Percentiles rank a stretch among this genome's conserved stretches.
Evolutionary conservation across 2,888 invertebrate genomes (phyloP).

Genomic region (Stenodema calcarata): DNA sequence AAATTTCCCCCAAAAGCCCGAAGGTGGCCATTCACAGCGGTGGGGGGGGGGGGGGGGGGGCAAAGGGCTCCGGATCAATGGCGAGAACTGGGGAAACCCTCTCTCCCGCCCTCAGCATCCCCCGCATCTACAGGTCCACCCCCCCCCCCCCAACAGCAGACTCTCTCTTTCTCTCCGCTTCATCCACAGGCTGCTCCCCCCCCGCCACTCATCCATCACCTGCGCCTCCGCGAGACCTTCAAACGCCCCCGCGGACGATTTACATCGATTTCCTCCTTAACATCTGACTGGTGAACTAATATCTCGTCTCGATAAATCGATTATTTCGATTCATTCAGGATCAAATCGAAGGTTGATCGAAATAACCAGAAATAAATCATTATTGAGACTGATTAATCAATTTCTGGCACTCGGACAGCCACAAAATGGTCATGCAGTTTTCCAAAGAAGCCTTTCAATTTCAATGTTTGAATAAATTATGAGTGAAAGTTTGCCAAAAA

Average conservation of each 20-base stretch:
- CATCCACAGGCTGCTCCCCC: not conserved
- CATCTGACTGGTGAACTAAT: too few species aligned
- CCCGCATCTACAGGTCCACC: not conserved
- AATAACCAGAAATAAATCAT: too few species aligned
- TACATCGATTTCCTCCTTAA: not conserved
- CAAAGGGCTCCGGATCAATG: slow-evolving; percentile 43
- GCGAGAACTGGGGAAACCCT: not conserved
- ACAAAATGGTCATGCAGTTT: too few species aligned
- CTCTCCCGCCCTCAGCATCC: not conserved
- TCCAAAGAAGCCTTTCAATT: too few species aligned
- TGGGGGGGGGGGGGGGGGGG: too few species aligned
- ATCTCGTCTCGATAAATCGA: not conserved
- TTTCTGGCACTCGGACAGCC: too few species aligned
- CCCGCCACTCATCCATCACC: not conserved
- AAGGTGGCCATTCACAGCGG: slow-evolving; percentile 36
- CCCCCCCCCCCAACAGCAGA: not conserved
- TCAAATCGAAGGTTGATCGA: too few species aligned
- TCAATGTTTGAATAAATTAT: too few species aligned
- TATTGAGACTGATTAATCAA: too few species aligned
- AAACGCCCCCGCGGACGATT: not conserved
- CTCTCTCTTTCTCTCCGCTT: too few species aligned
- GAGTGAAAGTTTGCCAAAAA: too few species aligned
- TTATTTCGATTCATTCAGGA: not conserved
- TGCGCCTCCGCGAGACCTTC: not conserved
- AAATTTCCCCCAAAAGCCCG: slow-evolving; percentile 25